Base-by-base conservation (phyloP, 2,113 vertebrate genomes). In the Uria lomvia region DNA sequence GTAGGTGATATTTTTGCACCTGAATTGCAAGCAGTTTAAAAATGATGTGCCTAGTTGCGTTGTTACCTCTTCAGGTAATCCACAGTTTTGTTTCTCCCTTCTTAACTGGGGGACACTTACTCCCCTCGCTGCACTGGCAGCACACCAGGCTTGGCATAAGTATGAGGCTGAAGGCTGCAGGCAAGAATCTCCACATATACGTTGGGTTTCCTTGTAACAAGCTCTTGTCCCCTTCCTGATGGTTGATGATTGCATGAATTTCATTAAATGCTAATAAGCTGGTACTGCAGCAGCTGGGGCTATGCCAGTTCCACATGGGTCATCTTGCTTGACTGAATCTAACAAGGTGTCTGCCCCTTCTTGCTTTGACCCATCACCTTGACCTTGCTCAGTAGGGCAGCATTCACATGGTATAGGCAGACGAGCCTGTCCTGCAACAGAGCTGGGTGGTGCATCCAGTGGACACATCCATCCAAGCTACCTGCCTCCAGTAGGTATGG, bases 301-400 rank as follows among this genome's bases (percentile, higher is more conserved):
- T 88, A 11, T 45, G 38, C 5, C 10, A 60, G 12, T 18, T 82
- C 26, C 47, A 29, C 2, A 0, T 38, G 29, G 26, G n/a, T 60
- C 8, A 22, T 56, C 21, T 79, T 75, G 29, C 50, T 65, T 79
- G 18, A 30, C 36, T 65, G 47, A 42, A 16, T 45, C 26, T 85
- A 71, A 50, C 58, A 68, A 72, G 12, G 6, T 29, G 11, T 38
- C 32, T 52, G 3, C 8, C 11, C n/a, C 17, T 79, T 62, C 24
- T 38, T 79, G 26, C 29, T 67, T 72, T 52, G 21, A 14, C n/a
- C 20, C 22, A 8, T 34, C 0, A 0, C 34, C 24, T 52, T 65
- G 34, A 18, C 63, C 42, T 91, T 88, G 34, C 22, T 86, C 3
- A 1, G 12, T 8, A 70, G 16, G n/a, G 13, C 53, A 29, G 1